Evolutionary conservation across 2,888 invertebrate genomes (phyloP), one percentile per base, ranked within the genome.

Genomic region (Glyphotaelius pellucidus): DNA sequence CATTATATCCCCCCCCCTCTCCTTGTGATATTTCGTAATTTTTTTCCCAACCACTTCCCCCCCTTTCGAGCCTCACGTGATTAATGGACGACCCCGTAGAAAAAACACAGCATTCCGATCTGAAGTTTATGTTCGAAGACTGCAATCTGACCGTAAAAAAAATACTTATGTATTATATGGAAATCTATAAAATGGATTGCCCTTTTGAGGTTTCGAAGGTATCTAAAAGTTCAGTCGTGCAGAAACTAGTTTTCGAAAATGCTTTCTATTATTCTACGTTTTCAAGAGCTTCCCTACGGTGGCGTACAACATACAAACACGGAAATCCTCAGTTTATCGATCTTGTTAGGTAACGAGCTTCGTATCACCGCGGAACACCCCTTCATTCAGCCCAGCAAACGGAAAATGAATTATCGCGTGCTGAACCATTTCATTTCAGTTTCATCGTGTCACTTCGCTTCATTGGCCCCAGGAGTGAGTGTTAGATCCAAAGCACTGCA

Each of bases 391-490:
- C 32, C 47, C 67, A 52, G 30, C 87, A 87, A 52, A 87, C 87
- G 47, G 87, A 87, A 87, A 87, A 87, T 87, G 87, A 87, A 47
- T 52, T 87, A 87, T 87, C 31, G 87, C 52, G 87, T 87, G 87
- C 31, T 47, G 47, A 38, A 38, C 85, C 38, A 30, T 30, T 87
- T 87, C 30, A 52, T 87, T 87, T 87, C 32, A 87, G 87, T 52
- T 52, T 52, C 47, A 31, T 19, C 42, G 85, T 85, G 85, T 42
- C 38, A 85, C 35, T 3, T 85, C 42, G 85, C 85, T 85, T 42
- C 85, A 85, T 85, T 85, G 85, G 85, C 85, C 85, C 85, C 52
- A 30, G 47, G 87, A 87, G 87, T 86, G 47, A 30, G 14, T 15
- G 19, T 52, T 30, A 52, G 52, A 30, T 67, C 19, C 31, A 25